Conservation (phyloP, 2,797 vertebrate species). For the Gambelia wislizenii region DNA sequence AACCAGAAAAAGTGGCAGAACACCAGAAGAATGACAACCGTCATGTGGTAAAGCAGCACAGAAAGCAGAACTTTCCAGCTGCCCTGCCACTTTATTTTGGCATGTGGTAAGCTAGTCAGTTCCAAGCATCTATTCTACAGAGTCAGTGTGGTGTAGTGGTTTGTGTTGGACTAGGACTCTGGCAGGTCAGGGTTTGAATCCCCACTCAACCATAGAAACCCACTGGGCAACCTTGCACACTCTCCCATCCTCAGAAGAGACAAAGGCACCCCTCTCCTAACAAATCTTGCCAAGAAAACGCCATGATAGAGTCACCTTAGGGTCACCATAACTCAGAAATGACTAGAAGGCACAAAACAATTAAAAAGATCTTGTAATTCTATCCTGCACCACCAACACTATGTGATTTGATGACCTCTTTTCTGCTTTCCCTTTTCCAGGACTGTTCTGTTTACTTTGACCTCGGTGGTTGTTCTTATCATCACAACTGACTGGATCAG, state of each 20-base stretch:
- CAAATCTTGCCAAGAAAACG: neutral
- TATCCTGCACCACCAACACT: neutral
- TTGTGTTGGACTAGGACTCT: neutral
- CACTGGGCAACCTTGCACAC: neutral
- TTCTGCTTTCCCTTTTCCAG: conserved; percentile 76
- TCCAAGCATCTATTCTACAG: neutral
- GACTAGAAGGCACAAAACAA: neutral
- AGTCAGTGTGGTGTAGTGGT: neutral
- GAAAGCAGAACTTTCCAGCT: no score
- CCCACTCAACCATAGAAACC: neutral
- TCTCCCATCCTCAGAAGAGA: neutral
- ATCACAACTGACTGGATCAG: conserved; percentile 99
- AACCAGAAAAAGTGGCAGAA: no score
- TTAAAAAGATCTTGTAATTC: neutral
- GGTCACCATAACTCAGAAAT: neutral
- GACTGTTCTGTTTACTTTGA: conserved; percentile 93
- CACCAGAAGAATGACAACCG: no score
- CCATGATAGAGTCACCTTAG: neutral
- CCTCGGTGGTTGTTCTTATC: conserved; percentile 94
- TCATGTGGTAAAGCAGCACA: no score
- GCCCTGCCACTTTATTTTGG: no score
- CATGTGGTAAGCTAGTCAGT: no score
- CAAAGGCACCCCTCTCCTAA: neutral
- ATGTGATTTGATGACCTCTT: neutral
- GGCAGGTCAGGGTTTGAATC: neutral